Evolutionary conservation across 2,888 invertebrate species (phyloP), one percentile per base, ranked within the genome.

Genomic region (Cataglyphis cursor): DNA sequence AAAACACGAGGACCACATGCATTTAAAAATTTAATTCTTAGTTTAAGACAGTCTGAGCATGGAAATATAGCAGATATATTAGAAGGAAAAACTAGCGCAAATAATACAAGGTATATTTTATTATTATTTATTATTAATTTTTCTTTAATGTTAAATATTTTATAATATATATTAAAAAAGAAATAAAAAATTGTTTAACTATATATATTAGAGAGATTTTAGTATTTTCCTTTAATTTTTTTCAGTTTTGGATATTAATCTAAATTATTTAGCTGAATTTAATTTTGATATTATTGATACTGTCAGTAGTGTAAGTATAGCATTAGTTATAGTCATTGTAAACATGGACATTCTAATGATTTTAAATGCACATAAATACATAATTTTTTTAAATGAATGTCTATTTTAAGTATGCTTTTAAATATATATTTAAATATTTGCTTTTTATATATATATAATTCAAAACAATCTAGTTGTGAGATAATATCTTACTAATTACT

Each of bases 1-100:
- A 94, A 92, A 84, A 94, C 93, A 2, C 89, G 95, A 81, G 95
- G 95, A 5, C 95, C 94, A 1, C 24, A 86, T 21, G 95, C 95
- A 3, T 95, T 92, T 78, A 28, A 85, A n/a, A 93, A 91, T 83
- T 88, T 95, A 10, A 44, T 93, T 10, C 3, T 59, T 18, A 92
- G 94, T 74, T 84, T 95, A 65, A 89, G 82, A 21, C 86, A 93
- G 78, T 92, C 92, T 1, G 87, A 85, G 41, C 93, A 94, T 28
- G 85, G 88, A 3, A 57, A 86, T 59, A 48, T 93, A 44, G 93
- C 91, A 0, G 85, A 90, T 57, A 82, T 90, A n/a, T 86, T 94
- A 0, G 87, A 89, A 73, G 87, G 73, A 12, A 88, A 85, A 48
- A 10, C 8, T 44, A 24, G 12, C 18, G 9, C 4, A 61, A 59